Evolutionary conservation across 2,888 invertebrate species (phyloP).

Genomic region (Sarcophaga subvicina): DNA sequence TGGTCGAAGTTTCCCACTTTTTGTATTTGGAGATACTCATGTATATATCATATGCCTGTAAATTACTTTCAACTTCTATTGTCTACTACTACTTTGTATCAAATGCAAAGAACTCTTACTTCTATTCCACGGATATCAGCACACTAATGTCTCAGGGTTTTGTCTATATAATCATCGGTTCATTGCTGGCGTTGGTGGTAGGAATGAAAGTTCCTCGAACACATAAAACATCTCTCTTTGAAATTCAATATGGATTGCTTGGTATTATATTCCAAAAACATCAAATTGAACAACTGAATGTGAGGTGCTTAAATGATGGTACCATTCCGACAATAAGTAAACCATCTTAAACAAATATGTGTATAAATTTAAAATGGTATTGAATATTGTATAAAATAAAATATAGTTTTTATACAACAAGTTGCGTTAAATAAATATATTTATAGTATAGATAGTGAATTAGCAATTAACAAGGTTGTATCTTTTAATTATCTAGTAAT

Average conservation of each 20-base stretch:
- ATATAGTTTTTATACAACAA: not conserved
- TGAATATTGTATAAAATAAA: too few relatives aligned
- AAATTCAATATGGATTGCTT: constrained; percentile 78
- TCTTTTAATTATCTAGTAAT: constrained; percentile 66
- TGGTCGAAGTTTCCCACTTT: constrained; percentile 77
- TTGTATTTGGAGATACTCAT: constrained; percentile 76
- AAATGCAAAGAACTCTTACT: constrained; percentile 76
- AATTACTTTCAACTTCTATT: constrained; percentile 75
- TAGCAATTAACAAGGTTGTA: not conserved
- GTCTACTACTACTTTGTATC: constrained; percentile 77
- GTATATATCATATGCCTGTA: constrained; percentile 74
- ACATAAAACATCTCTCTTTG: constrained; percentile 75
- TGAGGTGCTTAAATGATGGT: constrained; percentile 78
- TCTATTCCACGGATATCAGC: constrained; percentile 76
- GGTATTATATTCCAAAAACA: constrained; percentile 80
- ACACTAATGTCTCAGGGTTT: constrained; percentile 79
- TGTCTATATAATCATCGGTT: constrained; percentile 77
- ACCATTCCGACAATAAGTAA: constrained; percentile 78
- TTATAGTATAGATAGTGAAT: too few relatives aligned
- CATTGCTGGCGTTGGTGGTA: constrained; percentile 77
- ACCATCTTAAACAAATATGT: constrained; percentile 36
- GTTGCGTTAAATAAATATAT: not conserved
- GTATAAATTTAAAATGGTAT: not conserved
- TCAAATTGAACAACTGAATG: constrained; percentile 79
- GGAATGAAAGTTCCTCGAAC: constrained; percentile 79